Percentiles rank a stretch among this genome's conserved stretches.
phyloP scores from a whole-genome alignment of 2,888 invertebrate genomes.

The Cosmopolites sordidus region DNA sequence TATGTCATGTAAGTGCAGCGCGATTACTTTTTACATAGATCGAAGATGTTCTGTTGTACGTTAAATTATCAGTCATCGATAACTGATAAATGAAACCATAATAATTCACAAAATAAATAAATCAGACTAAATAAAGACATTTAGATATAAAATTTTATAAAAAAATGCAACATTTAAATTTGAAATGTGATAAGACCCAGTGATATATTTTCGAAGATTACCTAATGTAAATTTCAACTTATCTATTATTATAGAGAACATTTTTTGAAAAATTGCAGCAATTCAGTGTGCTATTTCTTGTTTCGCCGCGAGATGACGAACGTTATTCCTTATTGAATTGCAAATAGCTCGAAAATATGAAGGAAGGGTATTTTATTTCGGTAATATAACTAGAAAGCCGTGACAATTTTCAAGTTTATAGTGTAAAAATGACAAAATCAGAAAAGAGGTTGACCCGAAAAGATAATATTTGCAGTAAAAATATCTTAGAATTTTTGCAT shows the following conservation, averaged over 20 bases:
- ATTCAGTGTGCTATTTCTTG: conserved; percentile 24
- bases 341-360: conserved; percentile 17
- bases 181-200: neutral
- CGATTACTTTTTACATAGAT: no score
- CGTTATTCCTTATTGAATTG: conserved; percentile 22
- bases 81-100: no score
- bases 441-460: conserved; percentile 17
- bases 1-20: no score
- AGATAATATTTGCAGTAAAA: neutral
- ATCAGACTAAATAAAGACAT: no score
- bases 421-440: conserved; percentile 10
- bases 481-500: no score
- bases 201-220: conserved; percentile 18
- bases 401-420: conserved; percentile 13
- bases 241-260: conserved; percentile 25
- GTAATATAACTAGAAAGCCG: conserved; percentile 11
- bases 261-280: conserved; percentile 32
- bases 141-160: no score
- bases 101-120: no score
- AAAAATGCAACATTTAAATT: no score
- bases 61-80: no score
- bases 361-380: conserved; percentile 15
- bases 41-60: no score
- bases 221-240: conserved; percentile 34
- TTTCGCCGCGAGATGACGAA: conserved; percentile 18